Percentiles rank a stretch among this genome's conserved stretches.
Evolutionary conservation across 2,113 vertebrate species (phyloP).

Genomic region (Myotis lucifugus): DNA sequence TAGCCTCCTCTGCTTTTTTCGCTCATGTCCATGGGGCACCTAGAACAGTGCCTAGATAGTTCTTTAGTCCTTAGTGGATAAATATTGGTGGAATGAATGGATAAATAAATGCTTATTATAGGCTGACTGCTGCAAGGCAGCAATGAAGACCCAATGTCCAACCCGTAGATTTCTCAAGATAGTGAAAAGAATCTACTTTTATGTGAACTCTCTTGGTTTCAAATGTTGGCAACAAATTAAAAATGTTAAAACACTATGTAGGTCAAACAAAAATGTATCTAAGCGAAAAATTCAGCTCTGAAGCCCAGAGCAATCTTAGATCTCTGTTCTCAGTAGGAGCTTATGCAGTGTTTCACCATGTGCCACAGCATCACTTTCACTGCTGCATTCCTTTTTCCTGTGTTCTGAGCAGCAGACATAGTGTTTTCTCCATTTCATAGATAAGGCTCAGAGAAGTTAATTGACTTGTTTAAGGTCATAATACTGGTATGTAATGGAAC

Average conservation of each 20-base stretch:
- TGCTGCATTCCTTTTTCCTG: background rate
- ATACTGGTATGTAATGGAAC: background rate
- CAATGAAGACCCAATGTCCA: background rate
- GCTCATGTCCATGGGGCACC: background rate
- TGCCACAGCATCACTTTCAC: background rate
- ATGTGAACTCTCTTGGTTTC: background rate
- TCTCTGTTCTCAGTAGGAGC: background rate
- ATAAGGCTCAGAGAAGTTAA: background rate
- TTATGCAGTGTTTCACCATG: background rate
- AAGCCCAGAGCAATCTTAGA: background rate
- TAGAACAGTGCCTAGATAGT: background rate
- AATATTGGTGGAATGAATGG: background rate
- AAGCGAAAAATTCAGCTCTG: background rate
- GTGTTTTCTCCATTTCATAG: background rate
- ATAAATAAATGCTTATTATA: background rate
- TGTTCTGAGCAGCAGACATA: background rate
- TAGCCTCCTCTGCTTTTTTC: background rate
- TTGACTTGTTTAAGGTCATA: background rate
- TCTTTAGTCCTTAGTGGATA: background rate
- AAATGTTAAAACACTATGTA: background rate
- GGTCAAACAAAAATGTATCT: background rate
- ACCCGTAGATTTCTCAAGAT: background rate
- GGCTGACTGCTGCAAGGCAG: background rate
- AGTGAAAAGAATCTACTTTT: background rate
- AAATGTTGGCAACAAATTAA: constrained; percentile 18